A percentile compares a stretch with the other conserved stretches of the same genome.
Evolutionary conservation across 1,140 invertebrate genomes (phyloP).

Genomic region (Pantala flavescens): DNA sequence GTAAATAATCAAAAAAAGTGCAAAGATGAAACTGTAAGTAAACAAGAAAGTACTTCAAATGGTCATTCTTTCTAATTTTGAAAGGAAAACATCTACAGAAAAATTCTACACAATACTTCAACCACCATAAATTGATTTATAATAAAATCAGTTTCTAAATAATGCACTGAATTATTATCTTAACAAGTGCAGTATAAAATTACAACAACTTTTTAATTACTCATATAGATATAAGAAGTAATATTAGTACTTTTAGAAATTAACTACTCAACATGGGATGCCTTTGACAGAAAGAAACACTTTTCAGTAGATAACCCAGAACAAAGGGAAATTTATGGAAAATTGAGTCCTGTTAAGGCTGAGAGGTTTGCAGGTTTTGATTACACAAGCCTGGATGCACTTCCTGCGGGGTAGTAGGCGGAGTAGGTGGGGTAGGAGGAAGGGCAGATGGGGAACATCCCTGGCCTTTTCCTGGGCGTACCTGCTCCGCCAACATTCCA

Average conservation of each 20-base stretch:
- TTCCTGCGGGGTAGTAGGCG: not conserved
- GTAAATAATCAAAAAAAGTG: not conserved
- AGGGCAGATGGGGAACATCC: not conserved
- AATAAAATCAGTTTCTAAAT: not conserved
- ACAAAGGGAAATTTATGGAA: not conserved
- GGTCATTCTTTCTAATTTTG: not conserved
- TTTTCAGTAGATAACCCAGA: not conserved
- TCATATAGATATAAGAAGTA: no score
- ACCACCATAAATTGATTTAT: not conserved
- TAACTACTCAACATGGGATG: not conserved
- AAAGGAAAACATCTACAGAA: not conserved
- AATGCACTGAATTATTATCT: not conserved
- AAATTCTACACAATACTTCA: not conserved
- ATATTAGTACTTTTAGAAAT: no score
- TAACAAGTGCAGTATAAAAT: no score
- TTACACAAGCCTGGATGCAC: not conserved
- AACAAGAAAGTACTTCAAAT: not conserved
- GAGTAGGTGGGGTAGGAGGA: not conserved
- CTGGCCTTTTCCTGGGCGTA: slow-evolving; percentile 6
- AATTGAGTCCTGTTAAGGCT: not conserved
- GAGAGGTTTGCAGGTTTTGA: not conserved
- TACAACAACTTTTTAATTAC: no score
- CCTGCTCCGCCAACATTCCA: not conserved
- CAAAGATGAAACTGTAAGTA: not conserved
- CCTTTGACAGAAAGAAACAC: not conserved